A percentile compares a stretch with the other conserved stretches of the same genome.
phyloP scores from a whole-genome alignment of 2,113 vertebrate genomes.

The Andinoacara biseriatus region DNA sequence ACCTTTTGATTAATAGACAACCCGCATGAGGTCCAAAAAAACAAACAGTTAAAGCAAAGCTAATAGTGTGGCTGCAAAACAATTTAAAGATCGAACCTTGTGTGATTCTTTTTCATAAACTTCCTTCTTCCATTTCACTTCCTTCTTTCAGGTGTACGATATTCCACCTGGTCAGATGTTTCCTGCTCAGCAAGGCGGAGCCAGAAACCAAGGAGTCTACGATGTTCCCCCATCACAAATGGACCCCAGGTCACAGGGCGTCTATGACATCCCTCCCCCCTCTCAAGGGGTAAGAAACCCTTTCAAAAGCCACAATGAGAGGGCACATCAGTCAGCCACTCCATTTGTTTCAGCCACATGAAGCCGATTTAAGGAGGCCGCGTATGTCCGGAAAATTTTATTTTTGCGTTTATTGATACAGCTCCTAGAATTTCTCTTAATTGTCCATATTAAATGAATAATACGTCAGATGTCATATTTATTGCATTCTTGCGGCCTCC shows the following conservation, averaged over 20 bases:
- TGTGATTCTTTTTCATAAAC: not conserved
- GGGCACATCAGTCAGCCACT: not conserved
- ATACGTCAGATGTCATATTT: constrained; percentile 58
- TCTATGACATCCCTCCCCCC: constrained; percentile 77
- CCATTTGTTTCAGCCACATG: not conserved
- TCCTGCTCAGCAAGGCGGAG: constrained; percentile 71
- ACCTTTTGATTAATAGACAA: not conserved
- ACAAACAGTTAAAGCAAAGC: not conserved
- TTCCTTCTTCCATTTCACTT: too few relatives aligned
- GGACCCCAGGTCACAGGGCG: constrained; percentile 74
- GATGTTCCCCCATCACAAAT: constrained; percentile 87
- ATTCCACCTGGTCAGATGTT: constrained; percentile 85
- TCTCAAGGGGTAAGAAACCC: constrained; percentile 73
- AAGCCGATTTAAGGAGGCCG: constrained; percentile 26
- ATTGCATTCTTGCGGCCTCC: constrained; percentile 66
- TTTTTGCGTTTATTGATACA: constrained; percentile 43
- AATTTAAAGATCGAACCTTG: not conserved
- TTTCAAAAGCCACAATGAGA: constrained; percentile 16
- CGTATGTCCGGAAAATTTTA: constrained; percentile 27
- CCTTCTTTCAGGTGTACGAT: constrained; percentile 88
- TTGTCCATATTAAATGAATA: constrained; percentile 60
- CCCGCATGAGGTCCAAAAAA: not conserved
- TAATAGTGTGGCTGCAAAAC: not conserved
- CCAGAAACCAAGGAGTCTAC: constrained; percentile 86
- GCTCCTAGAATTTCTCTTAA: constrained; percentile 60